Evolutionary conservation across 2,888 invertebrate species (phyloP), one percentile per base, ranked within the genome.

Genomic region (Smittia aterrima): DNA sequence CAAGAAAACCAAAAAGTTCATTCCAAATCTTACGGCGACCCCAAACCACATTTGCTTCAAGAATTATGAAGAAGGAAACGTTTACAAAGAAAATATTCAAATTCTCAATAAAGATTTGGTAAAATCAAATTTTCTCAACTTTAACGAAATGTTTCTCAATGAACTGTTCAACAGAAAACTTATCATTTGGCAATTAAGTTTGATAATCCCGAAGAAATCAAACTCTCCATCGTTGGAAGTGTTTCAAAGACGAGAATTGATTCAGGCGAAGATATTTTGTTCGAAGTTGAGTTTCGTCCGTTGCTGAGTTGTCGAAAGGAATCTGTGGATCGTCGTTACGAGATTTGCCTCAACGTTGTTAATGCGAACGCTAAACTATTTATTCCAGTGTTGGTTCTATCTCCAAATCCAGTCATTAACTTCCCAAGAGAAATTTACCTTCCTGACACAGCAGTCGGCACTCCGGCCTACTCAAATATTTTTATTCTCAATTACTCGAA

Each of bases 401-500:
- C 73, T 20, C 25, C 38, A 24, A 40, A 38, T 41, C 64, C 73
- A 20, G 16, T n/a, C n/a, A 27, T 73, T 24, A 73, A 73, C 40
- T 41, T 73, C 22, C 73, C 73, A 25, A 62, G 20, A 11, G 73
- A 73, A 41, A 73, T 73, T 27, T 11, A 6, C 6, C 24, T 73
- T 4, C 73, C 73, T 1, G 24, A 20, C 7, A 38, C 40, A n/a
- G 22, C 62, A 1, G 54, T 73, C 38, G 16, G 40, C 40, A 40
- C 47, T 1, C 73, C 73, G 3, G 62, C 73, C 27, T 73, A 73
- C n/a, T 64, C 73, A 13, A 73, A 73, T 22, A 62, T 73, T n/a
- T 73, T 62, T 22, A 40, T 73, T 7, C 40, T 41, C 4, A 73
- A 73, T 22, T 64, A 64, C 64, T 18, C 73, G 16, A 73, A 73